Conservation (phyloP, 2,888 invertebrate genomes). For the Pediacus dermestoides region DNA sequence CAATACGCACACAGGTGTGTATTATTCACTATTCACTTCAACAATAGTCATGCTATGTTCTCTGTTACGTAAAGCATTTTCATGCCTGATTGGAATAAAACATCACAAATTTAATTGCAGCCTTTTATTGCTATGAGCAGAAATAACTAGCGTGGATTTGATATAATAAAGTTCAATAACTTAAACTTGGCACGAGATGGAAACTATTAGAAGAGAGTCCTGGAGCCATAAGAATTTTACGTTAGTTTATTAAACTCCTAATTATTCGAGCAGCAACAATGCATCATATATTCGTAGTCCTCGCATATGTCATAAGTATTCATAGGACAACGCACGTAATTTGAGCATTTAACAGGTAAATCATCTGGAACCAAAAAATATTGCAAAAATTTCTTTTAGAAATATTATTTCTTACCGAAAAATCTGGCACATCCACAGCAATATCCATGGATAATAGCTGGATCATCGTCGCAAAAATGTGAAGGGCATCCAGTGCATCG, state of each 20-base stretch:
- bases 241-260: too few relatives aligned
- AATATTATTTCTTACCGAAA: slow-evolving; percentile 48
- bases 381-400: not conserved
- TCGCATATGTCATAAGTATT: slow-evolving; percentile 57
- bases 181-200: too few relatives aligned
- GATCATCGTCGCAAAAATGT: slow-evolving; percentile 59
- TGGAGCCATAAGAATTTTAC: too few relatives aligned
- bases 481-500: slow-evolving; percentile 58
- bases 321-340: slow-evolving; percentile 56
- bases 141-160: too few relatives aligned
- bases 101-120: not conserved
- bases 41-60: too few relatives aligned
- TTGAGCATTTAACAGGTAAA: slow-evolving; percentile 56
- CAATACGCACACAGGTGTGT: too few relatives aligned
- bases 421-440: slow-evolving; percentile 62
- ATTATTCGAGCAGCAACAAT: slow-evolving; percentile 54
- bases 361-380: slow-evolving; percentile 50
- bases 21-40: too few relatives aligned
- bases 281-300: slow-evolving; percentile 64
- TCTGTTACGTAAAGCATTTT: slow-evolving; percentile 14
- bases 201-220: too few relatives aligned
- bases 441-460: slow-evolving; percentile 59
- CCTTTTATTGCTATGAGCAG: slow-evolving; percentile 2
- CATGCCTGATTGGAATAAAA: slow-evolving; percentile 15
- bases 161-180: slow-evolving; percentile 6